Evolutionary conservation across 2,113 vertebrate genomes (phyloP).

Genomic region (Campylomormyrus numenius): DNA sequence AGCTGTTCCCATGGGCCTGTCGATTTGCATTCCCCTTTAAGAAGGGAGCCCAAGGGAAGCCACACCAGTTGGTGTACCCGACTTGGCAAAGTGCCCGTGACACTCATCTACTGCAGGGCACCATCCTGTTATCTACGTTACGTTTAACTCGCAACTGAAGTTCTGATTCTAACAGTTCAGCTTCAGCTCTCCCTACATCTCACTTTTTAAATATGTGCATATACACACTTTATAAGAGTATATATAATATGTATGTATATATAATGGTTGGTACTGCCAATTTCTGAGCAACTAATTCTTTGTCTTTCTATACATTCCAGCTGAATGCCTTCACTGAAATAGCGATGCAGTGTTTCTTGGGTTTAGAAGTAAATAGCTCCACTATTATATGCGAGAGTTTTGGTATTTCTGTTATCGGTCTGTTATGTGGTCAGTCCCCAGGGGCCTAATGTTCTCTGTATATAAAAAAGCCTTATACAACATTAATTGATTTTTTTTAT

Average conservation of each 20-base stretch:
- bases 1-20: background rate
- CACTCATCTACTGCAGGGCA: background rate
- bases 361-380: slow-evolving; percentile 23
- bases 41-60: background rate
- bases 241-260: slow-evolving; percentile 28
- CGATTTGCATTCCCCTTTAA: background rate
- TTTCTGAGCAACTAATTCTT: slow-evolving; percentile 43
- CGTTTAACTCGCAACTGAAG: background rate
- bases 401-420: background rate
- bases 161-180: background rate
- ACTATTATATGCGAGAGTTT: slow-evolving; percentile 21
- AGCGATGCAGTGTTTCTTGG: slow-evolving; percentile 12
- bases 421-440: slow-evolving; percentile 29
- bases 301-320: slow-evolving; percentile 61
- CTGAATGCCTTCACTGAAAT: slow-evolving; percentile 55
- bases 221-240: slow-evolving; percentile 13
- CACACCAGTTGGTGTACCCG: background rate
- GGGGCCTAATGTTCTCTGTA: slow-evolving; percentile 41
- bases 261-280: slow-evolving; percentile 45
- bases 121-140: background rate
- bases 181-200: background rate
- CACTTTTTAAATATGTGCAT: background rate
- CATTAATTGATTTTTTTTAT: slow-evolving; percentile 31
- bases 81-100: background rate
- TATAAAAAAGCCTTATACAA: slow-evolving; percentile 49